phyloP scores from a whole-genome alignment of 2,797 vertebrate genomes.

The Eulemur rubriventer region DNA sequence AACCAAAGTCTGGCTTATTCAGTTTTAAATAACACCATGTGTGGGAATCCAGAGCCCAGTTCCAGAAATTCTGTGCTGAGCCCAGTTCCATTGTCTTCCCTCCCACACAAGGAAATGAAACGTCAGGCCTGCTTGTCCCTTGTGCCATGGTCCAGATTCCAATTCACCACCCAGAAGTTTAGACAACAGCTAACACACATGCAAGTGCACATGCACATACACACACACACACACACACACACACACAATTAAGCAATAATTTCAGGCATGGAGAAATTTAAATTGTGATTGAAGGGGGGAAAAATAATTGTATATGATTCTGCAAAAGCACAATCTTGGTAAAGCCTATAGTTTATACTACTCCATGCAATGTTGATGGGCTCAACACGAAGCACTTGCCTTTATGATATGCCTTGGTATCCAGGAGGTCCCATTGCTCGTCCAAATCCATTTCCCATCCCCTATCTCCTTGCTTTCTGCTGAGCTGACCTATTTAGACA shows the following conservation, averaged over 20 bases:
- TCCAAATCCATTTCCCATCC: background rate
- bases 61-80: background rate
- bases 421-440: background rate
- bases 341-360: background rate
- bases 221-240: background rate
- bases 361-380: background rate
- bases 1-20: background rate
- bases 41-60: background rate
- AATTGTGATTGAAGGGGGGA: background rate
- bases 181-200: background rate
- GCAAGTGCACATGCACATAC: background rate
- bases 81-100: background rate
- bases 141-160: background rate
- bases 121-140: background rate
- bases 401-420: accelerated
- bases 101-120: background rate
- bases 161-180: background rate
- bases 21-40: constrained; percentile 28
- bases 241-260: background rate
- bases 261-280: background rate
- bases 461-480: background rate
- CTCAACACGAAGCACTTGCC: background rate
- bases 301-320: background rate
- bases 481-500: background rate
- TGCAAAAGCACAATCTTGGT: background rate